Percentiles rank a stretch among this genome's conserved stretches.
These are phyloP conservation scores for Plemyria rubiginata DNA, from an alignment of 2,888 invertebrate genomes.

Conservation along the genomic window DNA sequence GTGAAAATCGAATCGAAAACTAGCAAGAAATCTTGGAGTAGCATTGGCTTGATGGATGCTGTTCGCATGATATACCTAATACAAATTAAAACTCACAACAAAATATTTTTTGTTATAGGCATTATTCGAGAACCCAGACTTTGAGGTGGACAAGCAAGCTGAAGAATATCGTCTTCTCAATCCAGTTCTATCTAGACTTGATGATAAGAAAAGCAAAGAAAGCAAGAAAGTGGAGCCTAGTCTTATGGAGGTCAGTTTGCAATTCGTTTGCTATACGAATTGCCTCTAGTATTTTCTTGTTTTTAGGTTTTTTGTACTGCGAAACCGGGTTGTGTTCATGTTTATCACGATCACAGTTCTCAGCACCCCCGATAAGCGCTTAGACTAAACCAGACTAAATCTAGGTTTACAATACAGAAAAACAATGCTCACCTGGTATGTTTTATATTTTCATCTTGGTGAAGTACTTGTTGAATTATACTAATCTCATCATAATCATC, in stretches of 20 bases:
- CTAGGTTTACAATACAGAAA: too few relatives aligned
- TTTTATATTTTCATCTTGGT: background rate
- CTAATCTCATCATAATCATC: too few relatives aligned
- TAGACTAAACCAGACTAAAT: too few relatives aligned
- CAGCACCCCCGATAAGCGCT: too few relatives aligned
- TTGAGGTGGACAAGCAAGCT: conserved; percentile 93
- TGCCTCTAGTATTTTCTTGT: too few relatives aligned
- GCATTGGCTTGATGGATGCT: background rate
- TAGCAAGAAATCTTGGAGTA: background rate
- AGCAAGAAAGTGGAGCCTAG: conserved; percentile 78
- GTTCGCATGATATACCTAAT: background rate
- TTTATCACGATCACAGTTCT: too few relatives aligned
- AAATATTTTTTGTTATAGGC: conserved; percentile 62
- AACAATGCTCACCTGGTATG: too few relatives aligned
- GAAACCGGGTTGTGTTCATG: too few relatives aligned
- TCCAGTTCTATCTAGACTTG: conserved; percentile 93
- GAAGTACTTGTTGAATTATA: background rate
- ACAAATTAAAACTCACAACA: too few relatives aligned
- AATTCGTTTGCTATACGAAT: background rate
- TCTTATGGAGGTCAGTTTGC: conserved; percentile 67
- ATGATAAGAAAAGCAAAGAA: conserved; percentile 89
- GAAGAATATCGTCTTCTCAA: conserved; percentile 95
- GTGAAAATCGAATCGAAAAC: too few relatives aligned
- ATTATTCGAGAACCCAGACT: conserved; percentile 96
- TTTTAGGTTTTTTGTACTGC: too few relatives aligned